Conservation (phyloP, 2,888 invertebrate species). For the Drosophila algonquin region DNA sequence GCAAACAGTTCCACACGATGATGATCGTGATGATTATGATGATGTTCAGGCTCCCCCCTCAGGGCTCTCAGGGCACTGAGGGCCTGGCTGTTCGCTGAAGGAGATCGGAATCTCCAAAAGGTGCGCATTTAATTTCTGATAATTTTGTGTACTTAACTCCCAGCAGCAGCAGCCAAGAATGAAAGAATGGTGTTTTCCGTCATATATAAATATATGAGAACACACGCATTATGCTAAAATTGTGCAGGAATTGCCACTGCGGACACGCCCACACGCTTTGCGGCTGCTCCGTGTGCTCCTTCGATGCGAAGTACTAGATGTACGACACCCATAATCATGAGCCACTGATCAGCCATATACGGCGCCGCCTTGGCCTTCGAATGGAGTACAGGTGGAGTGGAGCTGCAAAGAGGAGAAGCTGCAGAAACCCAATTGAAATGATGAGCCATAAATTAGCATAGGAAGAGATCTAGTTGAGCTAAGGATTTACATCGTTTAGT, state of each 20-base stretch:
- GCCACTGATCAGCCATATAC: slow-evolving; percentile 60
- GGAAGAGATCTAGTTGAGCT: not conserved
- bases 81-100: slow-evolving; percentile 31
- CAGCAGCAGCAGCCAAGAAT: slow-evolving; percentile 21
- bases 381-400: slow-evolving; percentile 16
- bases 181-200: slow-evolving; percentile 48
- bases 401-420: not conserved
- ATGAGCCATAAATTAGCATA: slow-evolving; percentile 11
- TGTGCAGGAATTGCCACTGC: slow-evolving; percentile 35
- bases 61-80: not conserved
- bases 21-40: slow-evolving; percentile 22
- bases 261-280: slow-evolving; percentile 27
- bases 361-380: slow-evolving; percentile 21
- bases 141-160: slow-evolving; percentile 76
- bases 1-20: slow-evolving; percentile 17
- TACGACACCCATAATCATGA: slow-evolving; percentile 70
- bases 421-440: not conserved
- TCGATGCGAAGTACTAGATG: slow-evolving; percentile 15
- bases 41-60: slow-evolving; percentile 28
- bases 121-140: slow-evolving; percentile 77
- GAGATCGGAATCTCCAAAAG: slow-evolving; percentile 52
- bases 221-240: slow-evolving; percentile 49
- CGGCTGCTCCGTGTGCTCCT: slow-evolving; percentile 15
- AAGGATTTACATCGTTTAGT: not conserved
- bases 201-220: slow-evolving; percentile 50